phyloP scores from a whole-genome alignment of 2,113 vertebrate genomes.

The Ophthalmolycus amberensis region DNA sequence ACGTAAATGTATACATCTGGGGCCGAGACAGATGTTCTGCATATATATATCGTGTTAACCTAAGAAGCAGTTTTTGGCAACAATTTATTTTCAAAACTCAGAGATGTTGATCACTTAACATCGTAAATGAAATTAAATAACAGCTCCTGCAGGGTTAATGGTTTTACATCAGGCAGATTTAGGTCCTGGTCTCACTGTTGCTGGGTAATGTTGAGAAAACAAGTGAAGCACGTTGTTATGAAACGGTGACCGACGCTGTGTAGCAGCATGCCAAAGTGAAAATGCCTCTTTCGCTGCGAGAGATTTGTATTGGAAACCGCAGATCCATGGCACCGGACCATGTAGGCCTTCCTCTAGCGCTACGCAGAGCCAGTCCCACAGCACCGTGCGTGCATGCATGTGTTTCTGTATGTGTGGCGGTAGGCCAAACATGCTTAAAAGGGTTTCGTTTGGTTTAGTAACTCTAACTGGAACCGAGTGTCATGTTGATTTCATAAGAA shows the following conservation, averaged over 20 bases:
- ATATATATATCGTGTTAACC: conserved; percentile 11
- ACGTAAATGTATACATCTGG: conserved; percentile 48
- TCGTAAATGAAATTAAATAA: conserved; percentile 16
- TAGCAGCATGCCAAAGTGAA: conserved; percentile 70
- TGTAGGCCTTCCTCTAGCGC: conserved; percentile 59
- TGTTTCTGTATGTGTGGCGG: conserved; percentile 5
- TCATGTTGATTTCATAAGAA: conserved; percentile 78
- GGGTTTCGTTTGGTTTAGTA: conserved; percentile 76
- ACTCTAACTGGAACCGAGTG: conserved; percentile 79
- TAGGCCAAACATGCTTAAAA: conserved; percentile 59
- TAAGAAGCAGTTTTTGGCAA: conserved; percentile 20
- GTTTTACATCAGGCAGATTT: conserved; percentile 36
- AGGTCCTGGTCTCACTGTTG: conserved; percentile 53
- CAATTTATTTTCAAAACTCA: conserved; percentile 6
- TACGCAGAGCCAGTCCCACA: conserved; percentile 35
- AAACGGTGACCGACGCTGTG: conserved; percentile 67
- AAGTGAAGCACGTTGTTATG: conserved; percentile 70
- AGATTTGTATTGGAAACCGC: conserved; percentile 75
- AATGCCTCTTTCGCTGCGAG: conserved; percentile 65
- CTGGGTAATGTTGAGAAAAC: conserved; percentile 66
- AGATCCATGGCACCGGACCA: conserved; percentile 56
- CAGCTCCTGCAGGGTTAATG: conserved; percentile 26
- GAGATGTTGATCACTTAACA: conserved; percentile 22
- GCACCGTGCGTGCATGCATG: conserved; percentile 13
- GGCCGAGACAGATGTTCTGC: conserved; percentile 69